phyloP scores from a whole-genome alignment of 2,113 vertebrate genomes.

The Dolichotis patagonum region DNA sequence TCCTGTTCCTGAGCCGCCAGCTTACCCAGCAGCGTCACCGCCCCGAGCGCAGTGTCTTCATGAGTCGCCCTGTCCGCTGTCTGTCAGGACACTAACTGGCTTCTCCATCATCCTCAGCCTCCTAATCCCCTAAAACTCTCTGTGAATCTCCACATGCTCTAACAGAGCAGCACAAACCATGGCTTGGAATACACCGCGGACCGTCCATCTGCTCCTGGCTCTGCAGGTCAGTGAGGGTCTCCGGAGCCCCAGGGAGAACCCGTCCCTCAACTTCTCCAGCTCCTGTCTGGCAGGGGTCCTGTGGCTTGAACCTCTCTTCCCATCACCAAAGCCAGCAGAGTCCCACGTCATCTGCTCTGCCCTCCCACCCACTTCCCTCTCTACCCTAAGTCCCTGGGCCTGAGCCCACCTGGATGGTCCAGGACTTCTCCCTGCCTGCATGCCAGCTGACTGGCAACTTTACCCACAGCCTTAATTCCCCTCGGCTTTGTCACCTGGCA shows the following conservation, averaged over 20 bases:
- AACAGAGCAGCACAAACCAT: neutral
- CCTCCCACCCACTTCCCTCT: neutral
- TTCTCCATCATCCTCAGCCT: neutral
- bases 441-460: neutral
- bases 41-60: fast-evolving
- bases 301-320: neutral
- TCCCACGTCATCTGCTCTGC: neutral
- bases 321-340: neutral
- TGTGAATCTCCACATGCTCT: neutral
- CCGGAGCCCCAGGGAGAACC: neutral
- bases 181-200: neutral
- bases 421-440: neutral
- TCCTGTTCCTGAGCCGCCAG: too few relatives aligned
- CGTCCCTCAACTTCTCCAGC: neutral
- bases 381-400: neutral
- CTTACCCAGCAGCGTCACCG: fast-evolving
- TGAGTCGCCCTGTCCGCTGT: too few relatives aligned
- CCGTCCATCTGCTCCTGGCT: neutral
- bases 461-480: neutral
- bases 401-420: neutral
- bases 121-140: neutral
- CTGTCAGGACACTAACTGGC: neutral
- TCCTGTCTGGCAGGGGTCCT: neutral
- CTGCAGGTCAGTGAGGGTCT: neutral
- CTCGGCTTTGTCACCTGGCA: neutral